Evolutionary conservation across 2,113 vertebrate species (phyloP).

Genomic region (Hyperoodon ampullatus): DNA sequence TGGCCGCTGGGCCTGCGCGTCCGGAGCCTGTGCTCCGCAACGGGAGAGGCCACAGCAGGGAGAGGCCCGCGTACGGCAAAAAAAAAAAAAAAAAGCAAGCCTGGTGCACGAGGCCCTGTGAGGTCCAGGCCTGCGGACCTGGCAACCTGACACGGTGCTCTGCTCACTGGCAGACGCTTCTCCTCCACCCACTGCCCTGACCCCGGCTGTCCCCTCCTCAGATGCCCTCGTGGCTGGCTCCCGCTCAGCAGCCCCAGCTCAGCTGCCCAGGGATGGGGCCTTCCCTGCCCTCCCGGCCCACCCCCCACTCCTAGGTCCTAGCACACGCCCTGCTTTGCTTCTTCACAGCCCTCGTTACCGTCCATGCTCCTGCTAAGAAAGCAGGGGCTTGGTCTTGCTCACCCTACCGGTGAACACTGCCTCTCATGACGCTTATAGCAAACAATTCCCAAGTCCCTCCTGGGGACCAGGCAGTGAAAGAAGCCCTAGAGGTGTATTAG

Average conservation of each 20-base stretch:
- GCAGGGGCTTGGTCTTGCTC: background rate
- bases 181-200: background rate
- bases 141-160: rapidly evolving
- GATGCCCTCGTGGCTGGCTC: background rate
- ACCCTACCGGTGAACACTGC: background rate
- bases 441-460: background rate
- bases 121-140: background rate
- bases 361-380: rapidly evolving
- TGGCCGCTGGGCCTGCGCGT: too few species aligned
- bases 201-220: background rate
- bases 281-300: background rate
- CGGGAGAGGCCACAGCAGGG: too few species aligned
- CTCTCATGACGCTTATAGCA: background rate
- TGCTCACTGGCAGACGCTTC: background rate
- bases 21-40: too few species aligned
- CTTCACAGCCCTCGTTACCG: background rate
- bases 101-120: background rate
- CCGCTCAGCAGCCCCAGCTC: background rate
- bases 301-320: background rate
- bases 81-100: background rate
- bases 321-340: background rate
- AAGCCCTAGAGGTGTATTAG: background rate
- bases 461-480: background rate
- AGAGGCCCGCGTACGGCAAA: too few species aligned
- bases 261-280: background rate